Evolutionary conservation across 1,140 invertebrate species (phyloP).

Genomic region (Drosophila bipectinata): DNA sequence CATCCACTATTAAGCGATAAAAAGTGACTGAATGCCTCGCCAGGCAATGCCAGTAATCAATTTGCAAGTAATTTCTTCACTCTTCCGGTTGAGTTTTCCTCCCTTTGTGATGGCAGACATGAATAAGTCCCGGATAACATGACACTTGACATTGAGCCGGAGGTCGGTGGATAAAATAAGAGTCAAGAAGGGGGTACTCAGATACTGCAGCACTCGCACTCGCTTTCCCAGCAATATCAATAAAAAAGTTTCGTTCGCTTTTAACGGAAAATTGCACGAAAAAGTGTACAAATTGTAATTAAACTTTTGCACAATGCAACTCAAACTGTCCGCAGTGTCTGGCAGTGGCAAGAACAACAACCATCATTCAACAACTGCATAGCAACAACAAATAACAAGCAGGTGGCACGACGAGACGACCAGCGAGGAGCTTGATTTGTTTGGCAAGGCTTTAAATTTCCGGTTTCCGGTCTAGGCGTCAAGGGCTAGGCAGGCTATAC

Average conservation of each 20-base stretch:
- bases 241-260: conserved; percentile 74
- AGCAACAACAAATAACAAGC: conserved; percentile 70
- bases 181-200: neutral
- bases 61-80: conserved; percentile 67
- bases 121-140: conserved; percentile 72
- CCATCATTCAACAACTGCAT: conserved; percentile 54
- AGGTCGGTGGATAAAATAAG: conserved; percentile 15
- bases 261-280: conserved; percentile 54
- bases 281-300: conserved; percentile 71
- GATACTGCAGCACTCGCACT: conserved; percentile 13
- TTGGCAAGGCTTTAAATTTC: conserved; percentile 75
- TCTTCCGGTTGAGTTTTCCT: conserved; percentile 31
- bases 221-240: conserved; percentile 66
- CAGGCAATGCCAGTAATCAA: conserved; percentile 69
- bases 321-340: conserved; percentile 76
- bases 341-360: conserved; percentile 39
- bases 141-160: conserved; percentile 72
- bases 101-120: conserved; percentile 54
- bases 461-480: conserved; percentile 51
- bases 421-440: conserved; percentile 66
- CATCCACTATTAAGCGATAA: conserved; percentile 63
- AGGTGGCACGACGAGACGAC: conserved; percentile 32
- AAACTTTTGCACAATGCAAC: conserved; percentile 77
- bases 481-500: no score
- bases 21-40: conserved; percentile 51